phyloP scores from a whole-genome alignment of 1,140 invertebrate genomes.

The Sminthurinus signatus region DNA sequence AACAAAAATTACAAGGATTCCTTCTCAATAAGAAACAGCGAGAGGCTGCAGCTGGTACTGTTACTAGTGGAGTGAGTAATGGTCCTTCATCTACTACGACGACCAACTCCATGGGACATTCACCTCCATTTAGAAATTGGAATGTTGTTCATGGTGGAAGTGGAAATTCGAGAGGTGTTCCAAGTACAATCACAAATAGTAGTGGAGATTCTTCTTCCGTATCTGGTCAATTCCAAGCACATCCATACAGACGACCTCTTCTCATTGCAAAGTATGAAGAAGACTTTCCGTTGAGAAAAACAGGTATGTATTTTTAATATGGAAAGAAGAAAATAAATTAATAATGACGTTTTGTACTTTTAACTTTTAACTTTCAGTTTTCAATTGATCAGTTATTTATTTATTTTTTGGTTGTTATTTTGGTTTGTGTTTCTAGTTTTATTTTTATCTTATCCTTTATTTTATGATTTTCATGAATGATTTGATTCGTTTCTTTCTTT shows the following conservation, averaged over 20 bases:
- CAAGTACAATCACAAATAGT: slow-evolving; percentile 11
- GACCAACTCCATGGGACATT: slow-evolving; percentile 43
- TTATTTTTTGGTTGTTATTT: too few species aligned
- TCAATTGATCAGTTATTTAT: too few species aligned
- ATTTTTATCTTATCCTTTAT: too few species aligned
- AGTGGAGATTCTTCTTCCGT: not conserved
- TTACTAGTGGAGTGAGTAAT: slow-evolving; percentile 18
- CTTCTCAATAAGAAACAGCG: slow-evolving; percentile 79
- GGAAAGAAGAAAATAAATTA: too few species aligned
- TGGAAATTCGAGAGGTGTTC: not conserved
- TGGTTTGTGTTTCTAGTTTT: too few species aligned
- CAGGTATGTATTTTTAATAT: slow-evolving; percentile 74
- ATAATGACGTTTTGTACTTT: too few species aligned
- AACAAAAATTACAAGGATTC: slow-evolving; percentile 87
- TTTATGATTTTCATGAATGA: too few species aligned
- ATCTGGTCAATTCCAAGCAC: slow-evolving; percentile 34
- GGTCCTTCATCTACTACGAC: slow-evolving; percentile 45
- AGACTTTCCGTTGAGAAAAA: slow-evolving; percentile 89
- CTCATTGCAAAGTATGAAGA: slow-evolving; percentile 63
- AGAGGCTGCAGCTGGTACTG: slow-evolving; percentile 50
- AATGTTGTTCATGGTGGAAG: slow-evolving; percentile 48
- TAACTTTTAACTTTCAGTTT: not conserved
- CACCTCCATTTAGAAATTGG: slow-evolving; percentile 72
- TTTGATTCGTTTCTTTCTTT: too few species aligned
- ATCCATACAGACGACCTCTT: slow-evolving; percentile 48